A percentile compares a stretch with the other conserved stretches of the same genome.
Evolutionary conservation across 1,140 invertebrate genomes (phyloP).

Genomic region (Drosophila parabipectinata): DNA sequence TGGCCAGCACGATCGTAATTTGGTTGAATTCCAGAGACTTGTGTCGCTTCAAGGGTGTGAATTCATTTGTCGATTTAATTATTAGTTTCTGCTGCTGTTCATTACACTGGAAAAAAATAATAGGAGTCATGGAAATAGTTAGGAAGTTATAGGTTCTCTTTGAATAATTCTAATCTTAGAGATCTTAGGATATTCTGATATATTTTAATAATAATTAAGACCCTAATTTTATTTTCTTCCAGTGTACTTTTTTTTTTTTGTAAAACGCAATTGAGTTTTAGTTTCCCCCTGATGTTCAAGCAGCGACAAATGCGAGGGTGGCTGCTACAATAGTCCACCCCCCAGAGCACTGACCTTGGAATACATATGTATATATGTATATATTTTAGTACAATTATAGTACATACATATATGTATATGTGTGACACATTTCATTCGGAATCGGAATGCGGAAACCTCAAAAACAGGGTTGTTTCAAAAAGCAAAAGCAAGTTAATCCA

Average conservation of each 20-base stretch:
- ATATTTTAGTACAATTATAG: not conserved
- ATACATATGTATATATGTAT: not conserved
- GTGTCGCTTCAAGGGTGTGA: slow-evolving; percentile 47
- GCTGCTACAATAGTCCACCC: slow-evolving; percentile 35
- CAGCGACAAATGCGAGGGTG: slow-evolving; percentile 23
- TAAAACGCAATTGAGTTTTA: slow-evolving; percentile 14
- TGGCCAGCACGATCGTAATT: slow-evolving; percentile 42
- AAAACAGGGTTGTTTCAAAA: slow-evolving; percentile 25
- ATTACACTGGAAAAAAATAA: slow-evolving; percentile 6
- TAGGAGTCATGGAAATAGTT: too few relatives aligned
- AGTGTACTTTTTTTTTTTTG: not conserved
- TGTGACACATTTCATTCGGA: not conserved
- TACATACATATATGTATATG: not conserved
- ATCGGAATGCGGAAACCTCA: slow-evolving; percentile 45
- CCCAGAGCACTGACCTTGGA: slow-evolving; percentile 34
- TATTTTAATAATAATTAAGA: too few relatives aligned
- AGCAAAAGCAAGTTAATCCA: slow-evolving; percentile 39
- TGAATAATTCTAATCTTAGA: too few relatives aligned
- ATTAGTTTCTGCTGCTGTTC: slow-evolving; percentile 51
- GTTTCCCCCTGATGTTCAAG: slow-evolving; percentile 1
- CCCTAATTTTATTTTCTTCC: not conserved
- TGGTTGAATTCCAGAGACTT: not conserved
- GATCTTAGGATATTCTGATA: too few relatives aligned
- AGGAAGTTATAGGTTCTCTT: too few relatives aligned
- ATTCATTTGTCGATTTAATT: slow-evolving; percentile 79